Percentiles rank a stretch among this genome's conserved stretches.
Evolutionary conservation across 2,888 invertebrate genomes (phyloP).

Genomic region (Petrolisthes manimaculis): DNA sequence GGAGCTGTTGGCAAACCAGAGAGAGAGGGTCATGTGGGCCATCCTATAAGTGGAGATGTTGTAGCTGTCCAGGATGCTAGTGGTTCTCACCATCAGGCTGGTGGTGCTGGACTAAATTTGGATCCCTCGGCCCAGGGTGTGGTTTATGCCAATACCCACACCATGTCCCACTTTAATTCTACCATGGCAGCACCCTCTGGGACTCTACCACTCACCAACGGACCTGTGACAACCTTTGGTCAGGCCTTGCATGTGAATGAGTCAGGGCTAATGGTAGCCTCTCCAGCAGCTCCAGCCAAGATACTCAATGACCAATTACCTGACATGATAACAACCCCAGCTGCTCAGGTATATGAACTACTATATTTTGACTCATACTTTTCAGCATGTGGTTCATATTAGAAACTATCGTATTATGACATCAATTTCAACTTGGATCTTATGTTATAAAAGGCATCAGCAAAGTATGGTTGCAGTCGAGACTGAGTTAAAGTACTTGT

Average conservation of each 20-base stretch:
- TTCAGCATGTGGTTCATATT: not conserved
- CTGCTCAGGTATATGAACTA: conserved; percentile 51
- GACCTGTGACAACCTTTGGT: conserved; percentile 52
- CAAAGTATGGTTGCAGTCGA: too few relatives aligned
- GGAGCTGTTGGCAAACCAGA: conserved; percentile 48
- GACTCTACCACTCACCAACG: conserved; percentile 55
- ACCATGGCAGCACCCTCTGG: conserved; percentile 62
- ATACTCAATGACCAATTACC: conserved; percentile 62
- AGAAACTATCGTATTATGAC: not conserved
- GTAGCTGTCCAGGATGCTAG: conserved; percentile 27
- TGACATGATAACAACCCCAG: conserved; percentile 56
- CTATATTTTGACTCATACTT: not conserved
- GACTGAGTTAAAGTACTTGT: too few relatives aligned
- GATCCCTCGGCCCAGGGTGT: conserved; percentile 57
- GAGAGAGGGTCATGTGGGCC: conserved; percentile 45
- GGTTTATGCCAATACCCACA: conserved; percentile 65
- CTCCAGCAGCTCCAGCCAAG: conserved; percentile 65
- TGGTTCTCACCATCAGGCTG: conserved; percentile 37
- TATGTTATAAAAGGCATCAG: too few relatives aligned
- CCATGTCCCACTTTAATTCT: conserved; percentile 66
- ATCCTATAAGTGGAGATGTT: conserved; percentile 35
- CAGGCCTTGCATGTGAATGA: conserved; percentile 58
- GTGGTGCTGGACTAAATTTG: conserved; percentile 32
- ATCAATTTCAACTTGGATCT: too few relatives aligned
- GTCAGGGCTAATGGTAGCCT: conserved; percentile 63